Conservation (phyloP, 2,888 invertebrate species). For the Sesia bembeciformis region DNA sequence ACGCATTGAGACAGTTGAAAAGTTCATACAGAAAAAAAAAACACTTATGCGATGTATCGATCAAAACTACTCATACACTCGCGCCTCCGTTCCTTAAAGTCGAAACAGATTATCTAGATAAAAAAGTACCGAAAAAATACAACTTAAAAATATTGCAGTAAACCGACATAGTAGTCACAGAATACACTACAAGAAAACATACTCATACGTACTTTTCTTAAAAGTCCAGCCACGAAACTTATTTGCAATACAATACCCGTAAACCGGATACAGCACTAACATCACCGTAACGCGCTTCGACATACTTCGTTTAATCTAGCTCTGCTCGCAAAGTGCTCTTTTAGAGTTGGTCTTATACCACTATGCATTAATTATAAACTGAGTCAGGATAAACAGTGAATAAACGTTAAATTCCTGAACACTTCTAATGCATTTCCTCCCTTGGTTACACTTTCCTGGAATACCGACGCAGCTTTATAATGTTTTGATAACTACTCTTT, state of each 20-base stretch:
- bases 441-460: not conserved
- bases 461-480: too few relatives aligned
- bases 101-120: too few relatives aligned
- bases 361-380: constrained; percentile 31
- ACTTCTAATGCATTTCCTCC: not conserved
- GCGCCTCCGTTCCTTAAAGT: too few relatives aligned
- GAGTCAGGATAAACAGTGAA: not conserved
- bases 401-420: not conserved
- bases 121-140: too few relatives aligned
- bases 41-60: too few relatives aligned
- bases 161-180: too few relatives aligned
- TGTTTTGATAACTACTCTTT: too few relatives aligned
- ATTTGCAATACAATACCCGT: constrained; percentile 53
- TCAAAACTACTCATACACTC: too few relatives aligned
- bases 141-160: too few relatives aligned
- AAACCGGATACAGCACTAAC: constrained; percentile 29
- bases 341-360: constrained; percentile 10
- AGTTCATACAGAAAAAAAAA: too few relatives aligned
- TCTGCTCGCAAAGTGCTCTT: constrained; percentile 21
- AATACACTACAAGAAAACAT: too few relatives aligned
- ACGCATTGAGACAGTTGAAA: too few relatives aligned
- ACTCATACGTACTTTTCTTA: not conserved
- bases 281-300: constrained; percentile 42
- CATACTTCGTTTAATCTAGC: constrained; percentile 61
- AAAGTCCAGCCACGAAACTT: constrained; percentile 22